These are phyloP conservation scores for Pterostichus madidus DNA, from an alignment of 2,888 invertebrate genomes.

Conservation along the genomic window DNA sequence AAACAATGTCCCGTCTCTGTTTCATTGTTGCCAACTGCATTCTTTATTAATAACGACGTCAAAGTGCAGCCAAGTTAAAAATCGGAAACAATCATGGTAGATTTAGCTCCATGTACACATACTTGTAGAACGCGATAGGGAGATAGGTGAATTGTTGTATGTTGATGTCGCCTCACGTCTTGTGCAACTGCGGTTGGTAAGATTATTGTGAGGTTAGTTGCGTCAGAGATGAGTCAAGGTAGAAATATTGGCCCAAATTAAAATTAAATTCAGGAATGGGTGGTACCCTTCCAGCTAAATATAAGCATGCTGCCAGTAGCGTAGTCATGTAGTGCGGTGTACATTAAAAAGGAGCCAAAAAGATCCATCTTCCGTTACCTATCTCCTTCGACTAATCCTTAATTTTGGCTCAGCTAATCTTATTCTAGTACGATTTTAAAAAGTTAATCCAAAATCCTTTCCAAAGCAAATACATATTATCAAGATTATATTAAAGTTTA, in stretches of 20 bases:
- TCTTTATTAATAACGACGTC: slow-evolving; percentile 58
- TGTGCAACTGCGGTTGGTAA: slow-evolving; percentile 36
- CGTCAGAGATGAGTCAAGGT: slow-evolving; percentile 50
- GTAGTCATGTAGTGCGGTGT: too few species aligned
- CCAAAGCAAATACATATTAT: too few species aligned
- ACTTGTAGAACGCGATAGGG: slow-evolving; percentile 15
- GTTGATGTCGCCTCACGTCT: slow-evolving; percentile 10
- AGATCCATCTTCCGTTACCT: too few species aligned
- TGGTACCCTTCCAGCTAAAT: neutral
- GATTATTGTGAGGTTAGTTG: slow-evolving; percentile 27
- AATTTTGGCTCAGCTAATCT: too few species aligned
- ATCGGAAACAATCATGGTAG: slow-evolving; percentile 39
- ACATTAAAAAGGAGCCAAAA: too few species aligned
- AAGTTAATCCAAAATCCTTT: too few species aligned
- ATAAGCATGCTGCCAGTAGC: neutral
- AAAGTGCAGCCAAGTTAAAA: slow-evolving; percentile 32
- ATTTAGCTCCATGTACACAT: slow-evolving; percentile 18
- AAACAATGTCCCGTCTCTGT: slow-evolving; percentile 50
- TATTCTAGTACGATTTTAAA: too few species aligned
- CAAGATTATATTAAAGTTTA: too few species aligned
- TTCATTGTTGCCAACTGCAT: slow-evolving; percentile 57
- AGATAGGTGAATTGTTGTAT: slow-evolving; percentile 32
- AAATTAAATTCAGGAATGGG: slow-evolving; percentile 3
- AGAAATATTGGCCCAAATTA: slow-evolving; percentile 30
- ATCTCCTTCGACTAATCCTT: too few species aligned